These are phyloP conservation scores for Plotosus lineatus DNA, from an alignment of 2,113 vertebrate species.

Conservation along the genomic window DNA sequence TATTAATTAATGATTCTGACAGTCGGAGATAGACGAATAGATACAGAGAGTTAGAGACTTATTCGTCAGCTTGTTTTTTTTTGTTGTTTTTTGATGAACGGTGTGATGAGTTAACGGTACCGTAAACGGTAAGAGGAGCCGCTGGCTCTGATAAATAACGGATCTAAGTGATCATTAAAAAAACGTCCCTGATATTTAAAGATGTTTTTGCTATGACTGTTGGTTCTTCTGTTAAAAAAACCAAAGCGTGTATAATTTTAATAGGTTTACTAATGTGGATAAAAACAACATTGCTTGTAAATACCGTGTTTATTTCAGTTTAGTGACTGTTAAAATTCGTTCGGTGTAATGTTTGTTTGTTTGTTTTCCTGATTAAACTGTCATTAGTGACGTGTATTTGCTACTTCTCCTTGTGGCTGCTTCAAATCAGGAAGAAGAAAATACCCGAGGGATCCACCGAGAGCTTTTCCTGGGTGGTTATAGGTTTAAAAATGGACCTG, in stretches of 20 bases:
- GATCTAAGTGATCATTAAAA: too few species aligned
- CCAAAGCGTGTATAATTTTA: neutral
- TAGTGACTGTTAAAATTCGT: too few species aligned
- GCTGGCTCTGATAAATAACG: neutral
- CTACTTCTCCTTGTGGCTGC: neutral
- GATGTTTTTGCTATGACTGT: neutral
- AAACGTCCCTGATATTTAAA: too few species aligned
- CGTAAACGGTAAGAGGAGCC: neutral
- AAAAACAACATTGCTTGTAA: neutral
- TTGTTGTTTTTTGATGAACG: neutral
- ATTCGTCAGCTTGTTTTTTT: neutral
- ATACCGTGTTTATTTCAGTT: neutral
- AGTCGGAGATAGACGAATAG: too few species aligned
- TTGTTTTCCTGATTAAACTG: neutral
- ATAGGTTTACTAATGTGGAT: neutral
- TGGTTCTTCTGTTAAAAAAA: neutral
- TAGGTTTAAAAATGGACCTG: neutral
- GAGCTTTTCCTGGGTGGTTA: neutral
- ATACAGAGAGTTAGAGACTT: too few species aligned
- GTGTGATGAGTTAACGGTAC: neutral
- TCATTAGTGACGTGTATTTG: neutral
- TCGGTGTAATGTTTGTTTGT: neutral
- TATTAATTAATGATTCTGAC: neutral
- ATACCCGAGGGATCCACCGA: too few species aligned
- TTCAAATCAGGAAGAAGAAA: constrained; percentile 5